Base-by-base conservation (phyloP, 2,888 invertebrate genomes). In the Pyrocoelia pectoralis region DNA sequence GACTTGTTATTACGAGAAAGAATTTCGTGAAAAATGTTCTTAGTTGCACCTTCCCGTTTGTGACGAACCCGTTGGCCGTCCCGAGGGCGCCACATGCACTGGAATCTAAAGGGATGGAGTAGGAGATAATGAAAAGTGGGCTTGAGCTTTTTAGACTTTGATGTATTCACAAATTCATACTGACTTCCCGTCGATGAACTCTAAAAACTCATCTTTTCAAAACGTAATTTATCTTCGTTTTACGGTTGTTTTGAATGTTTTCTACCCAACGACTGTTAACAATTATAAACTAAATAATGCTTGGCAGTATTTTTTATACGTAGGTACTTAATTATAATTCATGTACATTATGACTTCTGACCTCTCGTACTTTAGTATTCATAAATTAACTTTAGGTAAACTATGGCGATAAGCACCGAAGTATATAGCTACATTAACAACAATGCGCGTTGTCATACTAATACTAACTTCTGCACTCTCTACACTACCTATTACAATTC, bases 151-250 rank as follows among this genome's bases (percentile, higher is more conserved):
- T 78, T 73, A 76, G 80, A 80, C 80, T 80, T 80, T 80, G 80
- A 80, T 80, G 79, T 80, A 80, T 80, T 80, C 78, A 78, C 79
- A 79, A 80, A 80, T 80, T 80, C 80, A 80, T 79, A 77, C 76
- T 78, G 77, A 79, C 80, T 80, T 77, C 78, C 77, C 79, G 79
- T 80, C 79, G 79, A 80, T 80, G 80, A 80, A 79, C 80, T 79
- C 79, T 73, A 78, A 79, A 80, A 80, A 80, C 80, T 79, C 79
- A 80, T 80, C 80, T 79, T 80, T 79, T 78, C 79, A 77, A 78
- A 79, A 79, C 77, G 79, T 79, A 77, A 80, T 80, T 80, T 80
- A 80, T 80, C 80, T 80, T 80, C 79, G 79, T 80, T 80, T 79
- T 77, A 80, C 78, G 79, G 76, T 76, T 79, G 78, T 77, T 78